These are phyloP conservation scores for Marasmarcha lunaedactyla DNA, from an alignment of 2,888 invertebrate genomes.

Conservation along the genomic window DNA sequence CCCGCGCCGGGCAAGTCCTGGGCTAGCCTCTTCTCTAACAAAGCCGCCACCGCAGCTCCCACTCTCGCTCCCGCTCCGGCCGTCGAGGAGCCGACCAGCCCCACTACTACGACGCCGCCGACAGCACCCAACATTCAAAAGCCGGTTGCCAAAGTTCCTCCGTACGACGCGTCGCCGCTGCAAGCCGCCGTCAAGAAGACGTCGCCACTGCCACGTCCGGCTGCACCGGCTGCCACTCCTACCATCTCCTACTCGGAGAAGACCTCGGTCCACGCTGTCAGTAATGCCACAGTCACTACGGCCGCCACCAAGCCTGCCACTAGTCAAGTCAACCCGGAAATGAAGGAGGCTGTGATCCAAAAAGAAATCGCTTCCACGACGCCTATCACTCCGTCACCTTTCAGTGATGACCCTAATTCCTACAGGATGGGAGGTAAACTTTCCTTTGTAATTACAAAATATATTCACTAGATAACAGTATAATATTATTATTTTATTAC, in stretches of 20 bases:
- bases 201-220: slow-evolving; percentile 23
- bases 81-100: slow-evolving; percentile 40
- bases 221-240: slow-evolving; percentile 19
- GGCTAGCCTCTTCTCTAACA: slow-evolving; percentile 75
- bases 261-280: slow-evolving; percentile 29
- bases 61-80: slow-evolving; percentile 21
- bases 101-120: slow-evolving; percentile 32
- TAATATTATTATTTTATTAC: no score
- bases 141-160: slow-evolving; percentile 73
- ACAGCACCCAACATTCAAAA: slow-evolving; percentile 46
- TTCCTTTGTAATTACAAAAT: no score
- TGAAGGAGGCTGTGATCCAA: slow-evolving; percentile 22
- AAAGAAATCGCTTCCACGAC: slow-evolving; percentile 42
- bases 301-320: slow-evolving; percentile 15
- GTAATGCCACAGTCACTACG: slow-evolving; percentile 20
- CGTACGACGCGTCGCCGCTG: slow-evolving; percentile 64
- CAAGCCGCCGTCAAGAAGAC: slow-evolving; percentile 36
- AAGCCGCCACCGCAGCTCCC: slow-evolving; percentile 27
- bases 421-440: slow-evolving; percentile 76
- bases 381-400: slow-evolving; percentile 55
- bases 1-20: slow-evolving; percentile 70
- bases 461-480: no score
- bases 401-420: slow-evolving; percentile 75
- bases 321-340: background rate
- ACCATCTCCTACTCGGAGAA: slow-evolving; percentile 42